Evolutionary conservation across 2,888 invertebrate genomes (phyloP), one percentile per base, ranked within the genome.

Genomic region (Heliconius charithonia): DNA sequence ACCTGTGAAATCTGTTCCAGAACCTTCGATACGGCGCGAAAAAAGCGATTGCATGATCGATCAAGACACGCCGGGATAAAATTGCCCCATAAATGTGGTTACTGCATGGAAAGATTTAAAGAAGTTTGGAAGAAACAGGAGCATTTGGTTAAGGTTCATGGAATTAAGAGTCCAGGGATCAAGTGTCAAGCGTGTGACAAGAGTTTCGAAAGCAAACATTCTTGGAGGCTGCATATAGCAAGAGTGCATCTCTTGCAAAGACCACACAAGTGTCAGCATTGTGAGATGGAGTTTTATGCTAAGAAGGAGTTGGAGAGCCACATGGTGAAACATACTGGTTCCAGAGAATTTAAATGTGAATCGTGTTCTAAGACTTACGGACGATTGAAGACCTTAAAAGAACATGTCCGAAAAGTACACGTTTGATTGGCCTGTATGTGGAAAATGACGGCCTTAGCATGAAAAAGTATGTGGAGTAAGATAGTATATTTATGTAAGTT

Each of bases 1-100:
- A 86, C 86, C 63, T 93, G 93, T 77, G 85, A 87, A 16, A 83
- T 87, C 4, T 95, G 95, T 79, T 88, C 92, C 0, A 95, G 93
- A 84, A 90, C 92, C 0, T 95, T 95, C 66, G 92, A 93, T n/a
- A 94, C 94, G 0, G 88, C 91, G 16, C 87, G 92, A 62, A 93
- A 93, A 77, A 88, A 91, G 76, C 90, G 90, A 45, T 88, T 92
- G 0, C 95, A 95, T 81, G 92, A 93, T 66, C 91, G 91, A 45
- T 89, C 91, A 0, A 93, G 93, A 16, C 95, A 93, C 59, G 82
- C 87, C 0, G 85, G 88, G 29, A 86, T 81, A 9, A 87, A 86
- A 32, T 81, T 87, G 81, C 84, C 86, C 0, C 84, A 89, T 75
- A 90, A 89, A 83, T 91, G 91, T 78, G 85, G 86, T 51, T 84